These are phyloP conservation scores for Candidula unifasciata DNA, from an alignment of 2,888 invertebrate genomes.

Conservation along the genomic window DNA sequence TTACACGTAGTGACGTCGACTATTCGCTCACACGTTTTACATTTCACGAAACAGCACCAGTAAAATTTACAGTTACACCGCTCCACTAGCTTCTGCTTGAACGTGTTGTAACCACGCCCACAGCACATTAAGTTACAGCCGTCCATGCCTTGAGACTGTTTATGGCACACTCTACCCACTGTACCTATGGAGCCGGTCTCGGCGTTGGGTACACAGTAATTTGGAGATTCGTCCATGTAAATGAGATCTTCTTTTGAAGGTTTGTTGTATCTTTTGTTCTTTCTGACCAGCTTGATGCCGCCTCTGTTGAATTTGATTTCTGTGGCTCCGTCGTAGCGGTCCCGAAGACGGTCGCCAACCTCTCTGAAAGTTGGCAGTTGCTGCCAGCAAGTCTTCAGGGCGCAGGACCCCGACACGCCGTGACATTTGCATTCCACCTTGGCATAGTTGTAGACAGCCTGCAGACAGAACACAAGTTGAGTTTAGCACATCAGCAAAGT, in stretches of 20 bases:
- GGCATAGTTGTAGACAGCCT: slow-evolving; percentile 96
- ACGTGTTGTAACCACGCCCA: slow-evolving; percentile 93
- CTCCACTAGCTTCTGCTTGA: slow-evolving; percentile 85
- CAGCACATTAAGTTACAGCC: slow-evolving; percentile 93
- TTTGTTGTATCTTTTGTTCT: slow-evolving; percentile 82
- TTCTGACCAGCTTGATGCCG: slow-evolving; percentile 80
- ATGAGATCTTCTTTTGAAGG: slow-evolving; percentile 95
- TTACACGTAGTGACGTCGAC: slow-evolving; percentile 92
- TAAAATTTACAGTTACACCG: slow-evolving; percentile 95
- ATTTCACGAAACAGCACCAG: slow-evolving; percentile 96
- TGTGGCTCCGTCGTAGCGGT: slow-evolving; percentile 94
- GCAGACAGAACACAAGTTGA: slow-evolving; percentile 54
- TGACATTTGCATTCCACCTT: slow-evolving; percentile 97
- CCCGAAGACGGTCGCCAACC: slow-evolving; percentile 91
- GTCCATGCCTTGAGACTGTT: slow-evolving; percentile 82
- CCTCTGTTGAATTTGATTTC: slow-evolving; percentile 92
- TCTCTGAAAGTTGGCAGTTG: slow-evolving; percentile 93
- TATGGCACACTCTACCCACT: slow-evolving; percentile 76
- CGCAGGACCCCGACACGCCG: slow-evolving; percentile 96
- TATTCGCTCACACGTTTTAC: slow-evolving; percentile 88
- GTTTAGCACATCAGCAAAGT: neutral
- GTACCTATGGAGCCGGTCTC: slow-evolving; percentile 85
- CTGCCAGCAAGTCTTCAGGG: slow-evolving; percentile 96
- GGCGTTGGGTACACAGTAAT: slow-evolving; percentile 86
- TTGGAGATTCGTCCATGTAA: slow-evolving; percentile 94